Percentiles rank a stretch among this genome's conserved stretches.
These are phyloP conservation scores for Labeo rohita DNA, from an alignment of 2,113 vertebrate genomes.

Conservation along the genomic window DNA sequence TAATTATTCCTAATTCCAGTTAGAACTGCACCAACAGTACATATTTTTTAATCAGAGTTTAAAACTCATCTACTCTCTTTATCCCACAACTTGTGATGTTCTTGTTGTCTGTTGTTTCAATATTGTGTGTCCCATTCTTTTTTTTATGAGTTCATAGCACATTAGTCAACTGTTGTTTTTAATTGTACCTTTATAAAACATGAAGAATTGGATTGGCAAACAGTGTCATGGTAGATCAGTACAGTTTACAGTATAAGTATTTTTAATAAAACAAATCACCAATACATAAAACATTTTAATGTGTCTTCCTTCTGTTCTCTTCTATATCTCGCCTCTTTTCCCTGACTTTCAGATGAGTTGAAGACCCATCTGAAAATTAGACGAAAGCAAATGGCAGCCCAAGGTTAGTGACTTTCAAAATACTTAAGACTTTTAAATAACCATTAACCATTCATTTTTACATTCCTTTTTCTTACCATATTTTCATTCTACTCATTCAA, in stretches of 20 bases:
- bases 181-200: too few relatives aligned
- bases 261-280: neutral
- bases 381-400: slow-evolving; percentile 83
- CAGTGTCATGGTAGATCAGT: too few relatives aligned
- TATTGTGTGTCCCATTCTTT: too few relatives aligned
- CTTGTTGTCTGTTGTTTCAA: too few relatives aligned
- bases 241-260: neutral
- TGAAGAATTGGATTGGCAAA: too few relatives aligned
- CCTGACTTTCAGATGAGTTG: slow-evolving; percentile 79
- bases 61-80: too few relatives aligned
- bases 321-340: slow-evolving; percentile 38
- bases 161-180: too few relatives aligned
- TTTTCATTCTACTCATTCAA: neutral
- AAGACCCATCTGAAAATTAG: slow-evolving; percentile 84
- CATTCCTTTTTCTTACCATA: slow-evolving; percentile 18
- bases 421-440: neutral
- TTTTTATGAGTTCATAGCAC: too few relatives aligned
- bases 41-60: too few relatives aligned
- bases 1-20: too few relatives aligned
- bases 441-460: neutral
- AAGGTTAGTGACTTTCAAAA: slow-evolving; percentile 75
- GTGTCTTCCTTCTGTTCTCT: neutral
- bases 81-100: too few relatives aligned
- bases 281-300: neutral
- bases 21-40: too few relatives aligned